Percentiles rank a stretch among this genome's conserved stretches.
Evolutionary conservation across 2,888 invertebrate genomes (phyloP).

Genomic region (Macrosoma leucophasiata): DNA sequence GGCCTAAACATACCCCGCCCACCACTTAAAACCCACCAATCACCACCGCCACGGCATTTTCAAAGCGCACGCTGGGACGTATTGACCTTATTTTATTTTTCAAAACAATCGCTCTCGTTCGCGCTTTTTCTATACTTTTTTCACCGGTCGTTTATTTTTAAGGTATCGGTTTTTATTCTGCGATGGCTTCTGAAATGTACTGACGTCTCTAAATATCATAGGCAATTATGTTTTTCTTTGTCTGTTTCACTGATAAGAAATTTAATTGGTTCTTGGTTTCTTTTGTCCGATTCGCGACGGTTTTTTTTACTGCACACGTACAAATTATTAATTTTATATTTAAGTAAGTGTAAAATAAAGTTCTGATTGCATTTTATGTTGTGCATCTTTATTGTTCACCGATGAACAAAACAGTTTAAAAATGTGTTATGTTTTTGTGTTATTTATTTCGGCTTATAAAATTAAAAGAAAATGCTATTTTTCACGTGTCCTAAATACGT

Average conservation of each 20-base stretch:
- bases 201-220: conserved; percentile 36
- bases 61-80: conserved; percentile 66
- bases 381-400: background rate
- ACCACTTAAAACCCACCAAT: conserved; percentile 43
- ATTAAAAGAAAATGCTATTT: conserved; percentile 5
- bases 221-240: conserved; percentile 16
- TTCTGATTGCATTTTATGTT: conserved; percentile 2
- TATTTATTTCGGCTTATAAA: no score
- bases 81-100: conserved; percentile 66
- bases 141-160: conserved; percentile 36
- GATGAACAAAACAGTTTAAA: conserved; percentile 4
- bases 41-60: conserved; percentile 37
- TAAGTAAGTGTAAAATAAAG: no score
- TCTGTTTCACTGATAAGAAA: conserved; percentile 7
- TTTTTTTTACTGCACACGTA: no score
- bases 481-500: conserved; percentile 40
- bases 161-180: conserved; percentile 48
- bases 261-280: no score
- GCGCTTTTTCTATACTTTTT: conserved; percentile 39
- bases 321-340: no score
- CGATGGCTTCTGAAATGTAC: conserved; percentile 46
- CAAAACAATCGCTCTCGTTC: conserved; percentile 50
- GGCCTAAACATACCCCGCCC: conserved; percentile 50
- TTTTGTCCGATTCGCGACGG: no score
- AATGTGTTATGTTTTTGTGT: conserved; percentile 1